Percentiles rank a stretch among this genome's conserved stretches.
These are phyloP conservation scores for Nannobrachium achirus DNA, from an alignment of 2,113 vertebrate genomes.

Conservation along the genomic window DNA sequence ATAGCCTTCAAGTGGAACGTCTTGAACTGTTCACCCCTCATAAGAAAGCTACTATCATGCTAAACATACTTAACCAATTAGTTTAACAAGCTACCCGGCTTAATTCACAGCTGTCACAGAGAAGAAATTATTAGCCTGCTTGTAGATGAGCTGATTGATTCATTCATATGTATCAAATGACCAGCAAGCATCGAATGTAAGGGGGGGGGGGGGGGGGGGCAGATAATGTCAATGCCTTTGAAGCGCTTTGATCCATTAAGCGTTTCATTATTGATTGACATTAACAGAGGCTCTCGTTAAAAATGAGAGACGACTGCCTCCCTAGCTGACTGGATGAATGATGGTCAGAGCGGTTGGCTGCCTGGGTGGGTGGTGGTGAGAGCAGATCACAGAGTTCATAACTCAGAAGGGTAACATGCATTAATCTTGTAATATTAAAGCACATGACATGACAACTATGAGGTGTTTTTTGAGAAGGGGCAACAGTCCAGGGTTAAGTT, in stretches of 20 bases:
- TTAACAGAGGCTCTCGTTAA: conserved; percentile 67
- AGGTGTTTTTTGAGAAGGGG: conserved; percentile 4
- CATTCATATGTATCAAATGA: conserved; percentile 50
- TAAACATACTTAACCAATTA: conserved; percentile 36
- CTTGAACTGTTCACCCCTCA: conserved; percentile 13
- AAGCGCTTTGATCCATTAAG: conserved; percentile 73
- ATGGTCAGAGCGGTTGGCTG: conserved; percentile 26
- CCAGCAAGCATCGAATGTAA: conserved; percentile 32
- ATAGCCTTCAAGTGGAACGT: neutral
- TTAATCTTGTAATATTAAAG: conserved; percentile 31
- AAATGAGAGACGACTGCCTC: conserved; percentile 62
- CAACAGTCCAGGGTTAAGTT: neutral
- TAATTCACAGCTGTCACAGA: conserved; percentile 30
- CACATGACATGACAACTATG: conserved; percentile 20
- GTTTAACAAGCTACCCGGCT: conserved; percentile 45
- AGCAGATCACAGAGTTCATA: conserved; percentile 39
- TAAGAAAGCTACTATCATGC: conserved; percentile 6
- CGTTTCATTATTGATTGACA: conserved; percentile 76
- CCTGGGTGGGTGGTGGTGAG: conserved; percentile 32
- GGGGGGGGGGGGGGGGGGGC: conserved; percentile 33
- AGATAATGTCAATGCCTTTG: conserved; percentile 66
- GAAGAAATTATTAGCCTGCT: conserved; percentile 42
- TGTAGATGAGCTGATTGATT: conserved; percentile 51
- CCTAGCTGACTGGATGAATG: conserved; percentile 14
- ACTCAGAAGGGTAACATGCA: conserved; percentile 29